Evolutionary conservation across 2,113 vertebrate species (phyloP), one percentile per base, ranked within the genome.

Genomic region (Sapajus apella): DNA sequence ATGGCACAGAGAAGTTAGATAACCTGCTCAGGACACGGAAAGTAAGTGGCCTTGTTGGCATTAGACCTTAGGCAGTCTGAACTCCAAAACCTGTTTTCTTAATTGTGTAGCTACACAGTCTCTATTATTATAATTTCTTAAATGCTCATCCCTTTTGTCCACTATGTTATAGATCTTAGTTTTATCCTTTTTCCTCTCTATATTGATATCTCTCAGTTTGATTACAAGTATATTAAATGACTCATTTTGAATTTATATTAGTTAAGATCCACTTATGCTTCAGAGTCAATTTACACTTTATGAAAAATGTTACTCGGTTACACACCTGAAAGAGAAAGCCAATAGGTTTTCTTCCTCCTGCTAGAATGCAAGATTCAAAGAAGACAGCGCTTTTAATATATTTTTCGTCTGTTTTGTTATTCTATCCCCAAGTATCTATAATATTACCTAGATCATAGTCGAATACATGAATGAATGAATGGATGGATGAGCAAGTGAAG

Each of bases 171-270:
- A 43, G 13, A 79, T 56, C 94, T 90, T 30, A n/a, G 32, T 56
- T 14, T 14, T 88, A 50, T 52, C 23, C 18, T 58, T 5, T 85
- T 79, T 95, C 56, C 50, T 76, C 30, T 97, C 45, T 52, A 45
- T 47, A 35, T 18, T 80, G 66, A 50, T 70, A 95, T 32, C 25
- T 75, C 45, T 50, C 70, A 90, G 25, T 75, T 82, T 76, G 40
- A 81, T 16, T 43, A 32, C 3, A 86, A 80, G 8, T n/a, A 4
- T 75, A 80, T 66, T 88, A 73, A 90, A 81, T 82, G 37, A 87
- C 56, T 91, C 47, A 90, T 91, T 75, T 68, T 80, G n/a, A 92
- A 77, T 88, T 55, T 40, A 75, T 70, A 8, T 95, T 91, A 64
- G 12, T 73, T 58, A 87, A 45, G 32, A 88, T 94, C 14, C 79